Conservation (phyloP, 1,140 invertebrate species). For the Popillia japonica region DNA sequence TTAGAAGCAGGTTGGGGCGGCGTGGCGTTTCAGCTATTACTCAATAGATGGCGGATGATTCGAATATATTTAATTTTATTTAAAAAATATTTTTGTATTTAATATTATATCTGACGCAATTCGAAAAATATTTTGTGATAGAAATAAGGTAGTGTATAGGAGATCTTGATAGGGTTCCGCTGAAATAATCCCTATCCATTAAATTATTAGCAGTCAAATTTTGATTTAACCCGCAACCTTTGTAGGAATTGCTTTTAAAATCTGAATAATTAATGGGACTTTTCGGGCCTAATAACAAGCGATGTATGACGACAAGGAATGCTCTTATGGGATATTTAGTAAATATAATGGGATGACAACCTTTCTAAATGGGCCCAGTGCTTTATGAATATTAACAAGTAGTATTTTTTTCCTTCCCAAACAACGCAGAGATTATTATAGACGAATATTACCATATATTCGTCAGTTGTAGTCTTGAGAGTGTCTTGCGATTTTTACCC, state of each 20-base stretch:
- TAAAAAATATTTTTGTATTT: too few relatives aligned
- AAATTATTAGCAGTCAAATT: slow-evolving; percentile 27
- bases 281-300: slow-evolving; percentile 17
- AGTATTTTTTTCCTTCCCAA: neutral
- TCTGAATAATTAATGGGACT: slow-evolving; percentile 26
- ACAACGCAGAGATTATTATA: too few relatives aligned
- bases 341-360: neutral
- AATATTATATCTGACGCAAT: too few relatives aligned
- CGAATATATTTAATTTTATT: too few relatives aligned
- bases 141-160: neutral
- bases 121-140: too few relatives aligned
- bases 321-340: neutral
- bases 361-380: slow-evolving; percentile 3
- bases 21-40: too few relatives aligned
- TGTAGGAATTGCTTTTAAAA: slow-evolving; percentile 33
- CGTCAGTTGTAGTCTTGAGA: neutral
- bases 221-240: slow-evolving; percentile 26
- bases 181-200: slow-evolving; percentile 26
- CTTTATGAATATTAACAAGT: neutral
- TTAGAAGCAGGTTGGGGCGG: too few relatives aligned
- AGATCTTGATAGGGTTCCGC: neutral
- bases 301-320: neutral
- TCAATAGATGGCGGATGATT: too few relatives aligned
- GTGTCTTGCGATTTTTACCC: slow-evolving; percentile 28
- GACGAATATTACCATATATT: too few relatives aligned